Base-by-base conservation (phyloP, 2,113 vertebrate species). In the Patagioenas fasciata region DNA sequence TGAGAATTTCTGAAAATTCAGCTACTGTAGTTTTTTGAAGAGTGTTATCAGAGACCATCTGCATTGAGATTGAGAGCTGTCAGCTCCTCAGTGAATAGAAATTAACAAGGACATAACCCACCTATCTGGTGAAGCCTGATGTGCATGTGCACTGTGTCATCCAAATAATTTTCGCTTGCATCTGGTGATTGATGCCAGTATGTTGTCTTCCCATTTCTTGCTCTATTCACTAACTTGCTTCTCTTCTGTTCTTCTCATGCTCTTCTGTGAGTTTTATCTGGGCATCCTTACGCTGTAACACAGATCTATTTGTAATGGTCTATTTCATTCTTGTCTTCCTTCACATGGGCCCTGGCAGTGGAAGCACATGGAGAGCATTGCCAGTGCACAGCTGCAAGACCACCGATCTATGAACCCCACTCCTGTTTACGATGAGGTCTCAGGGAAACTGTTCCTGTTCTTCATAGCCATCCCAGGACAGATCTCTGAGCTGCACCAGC, bases 401-500 rank as follows among this genome's bases (percentile, higher is more conserved):
- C 95, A 98, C 74, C 96, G 97, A 11, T 98, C 98, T 53, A 98
- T 98, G 98, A 98, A 97, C 85, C 98, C 98, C 1, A 97, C 98
- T 84, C 98, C 98, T 0, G 66, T 98, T 38, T 98, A 98, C 0
- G 96, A 98, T 3, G 92, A 96, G 73, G 60, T 88, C 56, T 97
- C 78, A 0, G 93, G 86, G 26, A 97, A 97, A 6, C 89, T 99
- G 57, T 98, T 99, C 96, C 97, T 99, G 75, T 99, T 99, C 97
- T 99, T 99, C 97, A 99, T 99, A 11, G 98, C 98, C 0, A 50
- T 99, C 34, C 97, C 97, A 1, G 98, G 98, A 16, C 98, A 98
- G 85, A 96, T 98, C 29, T 98, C 99, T 0, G 99, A 99, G 95
- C 73, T 96, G 31, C 96, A 98, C 31, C 99, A 99, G 98, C 97